Evolutionary conservation across 2,888 invertebrate species (phyloP).

Genomic region (Coelopa pilipes): DNA sequence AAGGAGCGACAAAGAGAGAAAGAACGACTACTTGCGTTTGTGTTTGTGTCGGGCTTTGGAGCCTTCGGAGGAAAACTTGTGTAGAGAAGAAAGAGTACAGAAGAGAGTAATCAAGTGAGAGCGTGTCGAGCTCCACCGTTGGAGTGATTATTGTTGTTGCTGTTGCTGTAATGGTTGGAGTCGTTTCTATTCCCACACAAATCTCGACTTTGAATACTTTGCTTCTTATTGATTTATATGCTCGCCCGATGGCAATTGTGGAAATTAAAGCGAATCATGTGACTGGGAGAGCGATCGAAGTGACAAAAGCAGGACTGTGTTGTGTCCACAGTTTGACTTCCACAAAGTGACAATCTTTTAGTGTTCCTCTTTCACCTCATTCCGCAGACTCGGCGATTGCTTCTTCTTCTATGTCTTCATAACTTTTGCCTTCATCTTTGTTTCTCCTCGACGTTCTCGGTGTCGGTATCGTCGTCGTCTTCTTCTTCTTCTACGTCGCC

Average conservation of each 20-base stretch:
- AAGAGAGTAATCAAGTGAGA: conserved; percentile 8
- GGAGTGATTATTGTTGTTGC: conserved; percentile 38
- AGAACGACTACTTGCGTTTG: background rate
- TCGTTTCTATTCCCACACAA: conserved; percentile 63
- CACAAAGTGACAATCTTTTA: conserved; percentile 46
- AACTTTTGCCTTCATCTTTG: conserved; percentile 30
- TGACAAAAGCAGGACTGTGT: background rate
- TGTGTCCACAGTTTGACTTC: conserved; percentile 25
- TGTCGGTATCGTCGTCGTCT: conserved; percentile 46
- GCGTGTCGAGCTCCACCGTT: conserved; percentile 9
- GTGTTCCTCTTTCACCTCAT: conserved; percentile 34
- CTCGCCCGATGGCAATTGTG: conserved; percentile 35
- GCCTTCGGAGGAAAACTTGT: conserved; percentile 7
- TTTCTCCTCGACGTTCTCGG: conserved; percentile 35
- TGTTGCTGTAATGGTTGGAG: conserved; percentile 42
- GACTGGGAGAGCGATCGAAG: background rate
- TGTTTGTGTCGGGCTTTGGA: background rate
- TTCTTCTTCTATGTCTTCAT: too few species aligned
- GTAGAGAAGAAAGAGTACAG: conserved; percentile 21
- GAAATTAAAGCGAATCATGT: conserved; percentile 32
- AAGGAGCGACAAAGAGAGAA: background rate
- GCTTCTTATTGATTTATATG: conserved; percentile 64
- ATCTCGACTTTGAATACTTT: conserved; percentile 54
- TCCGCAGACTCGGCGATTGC: too few species aligned
- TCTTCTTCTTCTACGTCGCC: conserved; percentile 39